Evolutionary conservation across 2,888 invertebrate species (phyloP), one percentile per base, ranked within the genome.

Genomic region (Drosophila acutilabella): DNA sequence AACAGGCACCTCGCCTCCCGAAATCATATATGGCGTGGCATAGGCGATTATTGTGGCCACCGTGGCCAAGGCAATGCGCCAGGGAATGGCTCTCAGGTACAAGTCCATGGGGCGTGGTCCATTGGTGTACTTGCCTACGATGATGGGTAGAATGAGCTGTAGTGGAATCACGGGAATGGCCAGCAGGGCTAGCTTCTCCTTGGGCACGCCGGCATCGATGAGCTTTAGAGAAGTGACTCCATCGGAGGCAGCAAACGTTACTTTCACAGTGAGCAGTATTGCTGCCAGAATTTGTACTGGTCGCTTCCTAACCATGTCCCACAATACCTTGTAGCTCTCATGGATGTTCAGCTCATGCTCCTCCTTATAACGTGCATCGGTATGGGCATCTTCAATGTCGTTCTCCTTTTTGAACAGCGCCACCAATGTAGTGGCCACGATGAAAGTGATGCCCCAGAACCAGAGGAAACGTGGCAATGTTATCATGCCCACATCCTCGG

Each of bases 131-230:
- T 94, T 92, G 62, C 92, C 92, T 5, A 93, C 96, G 59, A 97
- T 93, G 82, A 99, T 93, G 5, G 99, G 99, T 90, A 99, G 93
- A 54, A 98, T 92, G 65, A 98, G 97, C 93, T 99, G 99, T 47
- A 99, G 93, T 11, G 99, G 99, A 52, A 98, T 96, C 91, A 99
- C 93, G 13, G 99, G 98, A 40, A 99, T 95, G 1, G 97, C 98
- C 89, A 99, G 94, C 60, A 99, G 93, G 0, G 99, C 99, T 62
- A 99, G 93, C 83, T 97, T 96, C 91, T 99, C 99, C 89, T 98
- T 97, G 0, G 98, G 98, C 52, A 99, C 97, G 13, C 99, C 99
- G 26, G 96, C 96, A 92, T 99, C 99, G 1, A 99, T 97, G 52
- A 99, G 93, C 93, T 99, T 99, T 69, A 99, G 93, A 2, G 97